A percentile compares a stretch with the other conserved stretches of the same genome.
Evolutionary conservation across 2,797 vertebrate species (phyloP).

Genomic region (Chelmon rostratus): DNA sequence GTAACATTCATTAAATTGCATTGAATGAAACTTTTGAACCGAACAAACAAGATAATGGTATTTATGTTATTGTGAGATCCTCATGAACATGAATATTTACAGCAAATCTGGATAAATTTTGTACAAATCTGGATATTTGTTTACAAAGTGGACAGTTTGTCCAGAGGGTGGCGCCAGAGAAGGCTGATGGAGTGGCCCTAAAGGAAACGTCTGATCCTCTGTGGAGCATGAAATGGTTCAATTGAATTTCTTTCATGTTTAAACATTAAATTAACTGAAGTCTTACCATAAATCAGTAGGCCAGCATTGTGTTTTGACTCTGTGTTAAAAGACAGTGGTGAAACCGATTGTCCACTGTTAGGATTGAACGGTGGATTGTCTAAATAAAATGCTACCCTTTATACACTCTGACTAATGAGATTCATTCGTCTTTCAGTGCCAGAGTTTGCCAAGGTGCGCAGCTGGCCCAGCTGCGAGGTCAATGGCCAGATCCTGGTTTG

Average conservation of each 20-base stretch:
- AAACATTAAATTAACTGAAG: not conserved
- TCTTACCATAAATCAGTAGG: not conserved
- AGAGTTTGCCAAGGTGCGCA: constrained; percentile 80
- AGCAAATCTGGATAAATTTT: not conserved
- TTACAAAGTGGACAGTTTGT: not conserved
- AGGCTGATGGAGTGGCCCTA: not conserved
- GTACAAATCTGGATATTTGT: too few relatives aligned
- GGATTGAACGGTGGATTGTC: not conserved
- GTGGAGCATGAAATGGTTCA: not conserved
- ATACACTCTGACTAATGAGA: not conserved
- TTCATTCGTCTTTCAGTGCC: constrained; percentile 78
- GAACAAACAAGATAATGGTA: not conserved
- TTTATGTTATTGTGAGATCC: not conserved
- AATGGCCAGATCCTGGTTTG: constrained; percentile 86
- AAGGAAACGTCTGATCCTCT: not conserved
- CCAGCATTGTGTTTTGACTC: not conserved
- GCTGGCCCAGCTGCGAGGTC: constrained; percentile 86
- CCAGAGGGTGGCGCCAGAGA: not conserved
- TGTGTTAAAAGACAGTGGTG: not conserved
- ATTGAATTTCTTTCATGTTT: not conserved
- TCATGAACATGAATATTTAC: not conserved
- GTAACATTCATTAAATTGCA: not conserved
- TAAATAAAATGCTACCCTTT: not conserved
- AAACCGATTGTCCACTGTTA: not conserved
- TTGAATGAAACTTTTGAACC: not conserved